A percentile compares a stretch with the other conserved stretches of the same genome.
Conservation (phyloP, 2,113 vertebrate genomes). For the Arizona elegans region DNA sequence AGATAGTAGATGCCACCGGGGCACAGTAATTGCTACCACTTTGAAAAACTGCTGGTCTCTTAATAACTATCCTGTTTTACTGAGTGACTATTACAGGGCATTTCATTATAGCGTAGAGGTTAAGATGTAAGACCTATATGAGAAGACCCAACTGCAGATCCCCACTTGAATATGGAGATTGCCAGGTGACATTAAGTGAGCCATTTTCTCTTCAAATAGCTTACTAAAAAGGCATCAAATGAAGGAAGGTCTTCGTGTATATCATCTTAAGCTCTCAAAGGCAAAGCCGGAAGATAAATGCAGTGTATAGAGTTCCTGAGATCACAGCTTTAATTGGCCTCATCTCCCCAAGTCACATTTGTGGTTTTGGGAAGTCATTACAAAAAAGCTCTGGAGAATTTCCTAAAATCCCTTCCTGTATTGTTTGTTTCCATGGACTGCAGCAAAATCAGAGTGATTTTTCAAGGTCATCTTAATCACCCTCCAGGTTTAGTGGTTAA, state of each 20-base stretch:
- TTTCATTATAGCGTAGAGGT: neutral
- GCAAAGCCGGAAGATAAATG: neutral
- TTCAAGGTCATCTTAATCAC: no score
- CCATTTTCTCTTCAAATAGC: neutral
- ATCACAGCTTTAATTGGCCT: neutral
- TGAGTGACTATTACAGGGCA: neutral
- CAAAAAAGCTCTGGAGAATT: neutral
- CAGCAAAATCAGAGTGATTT: neutral
- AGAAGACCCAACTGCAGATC: neutral
- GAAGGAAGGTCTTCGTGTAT: neutral
- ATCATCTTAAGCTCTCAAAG: neutral
- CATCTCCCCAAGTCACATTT: neutral
- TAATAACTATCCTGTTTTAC: neutral
- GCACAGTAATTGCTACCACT: neutral
- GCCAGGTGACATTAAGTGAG: neutral
- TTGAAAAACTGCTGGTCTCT: neutral
- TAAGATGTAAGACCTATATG: neutral
- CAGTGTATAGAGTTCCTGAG: neutral
- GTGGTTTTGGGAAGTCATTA: neutral
- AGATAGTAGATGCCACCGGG: neutral
- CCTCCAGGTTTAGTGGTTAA: neutral
- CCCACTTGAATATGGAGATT: neutral
- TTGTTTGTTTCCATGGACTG: neutral
- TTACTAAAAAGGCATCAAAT: neutral
- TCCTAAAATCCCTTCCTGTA: neutral